A percentile compares a stretch with the other conserved stretches of the same genome.
phyloP scores from a whole-genome alignment of 2,797 vertebrate genomes.

The Parauchenoglanis ngamensis region DNA sequence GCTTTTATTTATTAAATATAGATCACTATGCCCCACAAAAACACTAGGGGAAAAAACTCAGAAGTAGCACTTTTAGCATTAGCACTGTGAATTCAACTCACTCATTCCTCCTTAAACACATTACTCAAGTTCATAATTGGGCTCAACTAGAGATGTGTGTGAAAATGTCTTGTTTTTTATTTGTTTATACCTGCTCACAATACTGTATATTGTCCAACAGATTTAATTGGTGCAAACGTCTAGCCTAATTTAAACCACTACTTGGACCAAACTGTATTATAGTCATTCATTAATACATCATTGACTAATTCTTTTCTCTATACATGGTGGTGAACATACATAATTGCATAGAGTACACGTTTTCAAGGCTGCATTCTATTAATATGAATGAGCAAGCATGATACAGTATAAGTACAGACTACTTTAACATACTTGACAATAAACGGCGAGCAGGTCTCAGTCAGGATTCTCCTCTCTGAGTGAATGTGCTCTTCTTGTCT shows the following conservation, averaged over 20 bases:
- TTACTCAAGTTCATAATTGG: background rate
- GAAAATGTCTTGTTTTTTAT: background rate
- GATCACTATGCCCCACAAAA: background rate
- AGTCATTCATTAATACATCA: background rate
- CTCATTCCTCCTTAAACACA: no score
- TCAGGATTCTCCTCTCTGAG: slow-evolving; percentile 88
- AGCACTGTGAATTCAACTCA: background rate
- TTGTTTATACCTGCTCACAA: background rate
- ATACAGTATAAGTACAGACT: background rate
- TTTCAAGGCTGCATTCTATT: no score
- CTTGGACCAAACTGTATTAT: background rate
- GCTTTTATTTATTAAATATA: background rate
- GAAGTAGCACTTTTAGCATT: background rate
- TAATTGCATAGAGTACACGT: background rate
- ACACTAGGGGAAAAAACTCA: background rate
- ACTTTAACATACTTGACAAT: slow-evolving; percentile 83
- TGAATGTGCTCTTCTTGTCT: slow-evolving; percentile 92
- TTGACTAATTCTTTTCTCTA: background rate
- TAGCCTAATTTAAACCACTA: background rate
- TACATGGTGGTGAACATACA: background rate
- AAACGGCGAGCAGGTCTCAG: slow-evolving; percentile 86
- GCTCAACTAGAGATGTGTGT: background rate
- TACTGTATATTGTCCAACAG: background rate
- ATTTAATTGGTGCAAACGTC: background rate
- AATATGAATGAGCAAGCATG: background rate